Evolutionary conservation across 2,113 vertebrate species (phyloP).

Genomic region (Chinchilla lanigera): DNA sequence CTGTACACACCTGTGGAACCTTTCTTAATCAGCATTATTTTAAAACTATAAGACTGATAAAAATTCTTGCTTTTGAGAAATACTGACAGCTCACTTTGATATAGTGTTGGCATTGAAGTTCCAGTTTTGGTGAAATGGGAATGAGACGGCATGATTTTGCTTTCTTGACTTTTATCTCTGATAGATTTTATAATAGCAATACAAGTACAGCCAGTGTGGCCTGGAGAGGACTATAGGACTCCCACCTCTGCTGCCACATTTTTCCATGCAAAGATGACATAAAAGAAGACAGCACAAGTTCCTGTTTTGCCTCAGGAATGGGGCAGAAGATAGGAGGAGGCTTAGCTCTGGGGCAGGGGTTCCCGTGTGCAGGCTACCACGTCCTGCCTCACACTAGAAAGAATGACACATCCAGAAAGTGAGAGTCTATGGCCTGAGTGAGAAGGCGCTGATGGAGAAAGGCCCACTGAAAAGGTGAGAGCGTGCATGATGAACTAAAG

Average conservation of each 20-base stretch:
- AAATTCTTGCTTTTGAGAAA: not conserved
- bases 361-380: not conserved
- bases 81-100: not conserved
- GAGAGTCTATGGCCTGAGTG: not conserved
- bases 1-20: rapidly evolving
- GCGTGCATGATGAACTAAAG: not conserved
- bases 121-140: not conserved
- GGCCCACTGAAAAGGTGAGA: not conserved
- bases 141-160: not conserved
- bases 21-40: not conserved
- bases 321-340: not conserved
- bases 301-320: not conserved
- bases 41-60: not conserved
- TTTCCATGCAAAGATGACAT: not conserved
- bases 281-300: not conserved
- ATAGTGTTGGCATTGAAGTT: not conserved
- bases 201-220: not conserved
- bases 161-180: not conserved
- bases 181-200: not conserved
- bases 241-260: not conserved
- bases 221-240: not conserved
- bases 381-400: not conserved
- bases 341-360: not conserved
- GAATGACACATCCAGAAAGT: not conserved
- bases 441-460: not conserved